phyloP scores from a whole-genome alignment of 1,140 invertebrate species.

The Procambarus clarkii region DNA sequence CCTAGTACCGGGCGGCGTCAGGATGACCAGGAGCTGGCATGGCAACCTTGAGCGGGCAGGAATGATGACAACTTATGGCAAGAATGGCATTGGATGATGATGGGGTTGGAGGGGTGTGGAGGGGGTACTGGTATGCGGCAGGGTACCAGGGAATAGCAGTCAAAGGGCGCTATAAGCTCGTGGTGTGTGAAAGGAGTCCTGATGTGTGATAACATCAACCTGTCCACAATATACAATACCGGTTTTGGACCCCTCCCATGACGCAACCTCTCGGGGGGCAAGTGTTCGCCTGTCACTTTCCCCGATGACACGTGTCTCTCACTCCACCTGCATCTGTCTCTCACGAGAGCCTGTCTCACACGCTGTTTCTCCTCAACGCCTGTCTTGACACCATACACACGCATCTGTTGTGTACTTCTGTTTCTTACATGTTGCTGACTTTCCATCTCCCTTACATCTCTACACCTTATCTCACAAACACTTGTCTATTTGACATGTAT shows the following conservation, averaged over 20 bases:
- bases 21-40: background rate
- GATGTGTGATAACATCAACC: conserved; percentile 15
- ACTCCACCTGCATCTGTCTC: background rate
- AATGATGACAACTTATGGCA: background rate
- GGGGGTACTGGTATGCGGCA: background rate
- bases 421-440: background rate
- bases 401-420: too few species aligned
- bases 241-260: conserved; percentile 30
- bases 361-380: background rate
- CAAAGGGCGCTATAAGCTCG: background rate
- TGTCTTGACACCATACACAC: too few species aligned
- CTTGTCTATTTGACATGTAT: too few species aligned
- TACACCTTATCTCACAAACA: too few species aligned
- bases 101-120: background rate
- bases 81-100: background rate
- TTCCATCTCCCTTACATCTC: background rate
- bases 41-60: background rate
- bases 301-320: conserved; percentile 17
- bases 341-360: background rate
- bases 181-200: background rate
- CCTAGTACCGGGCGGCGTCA: background rate
- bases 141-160: background rate
- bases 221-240: conserved; percentile 23
- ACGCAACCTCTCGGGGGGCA: conserved; percentile 5
- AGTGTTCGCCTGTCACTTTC: conserved; percentile 9